Base-by-base conservation (phyloP, 2,888 invertebrate genomes). In the Cynaeus angustus region DNA sequence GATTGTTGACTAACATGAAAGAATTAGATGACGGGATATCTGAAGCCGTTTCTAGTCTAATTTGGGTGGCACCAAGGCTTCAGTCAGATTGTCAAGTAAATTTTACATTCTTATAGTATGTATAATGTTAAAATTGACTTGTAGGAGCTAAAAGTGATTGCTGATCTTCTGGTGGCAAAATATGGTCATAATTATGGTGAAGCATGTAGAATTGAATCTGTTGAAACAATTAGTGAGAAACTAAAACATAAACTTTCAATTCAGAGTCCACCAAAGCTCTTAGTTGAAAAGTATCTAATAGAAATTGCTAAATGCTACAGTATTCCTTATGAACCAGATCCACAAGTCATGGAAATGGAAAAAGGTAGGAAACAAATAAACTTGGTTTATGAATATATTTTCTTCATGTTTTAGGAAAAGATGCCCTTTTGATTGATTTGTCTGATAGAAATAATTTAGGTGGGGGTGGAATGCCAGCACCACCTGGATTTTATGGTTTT, bases 291-390 rank as follows among this genome's bases (percentile, higher is more conserved):
- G 82, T 96, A 92, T 87, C 89, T 99, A 77, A 94, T 98, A 79
- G 99, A 98, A 87, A 99, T 99, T 77, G 97, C 99, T 0, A 97
- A 94, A 84, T 95, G 94, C 79, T 98, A 96, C 83, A 94, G 97
- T 85, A 92, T 99, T 53, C 92, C 94, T 53, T 99, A 98, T 85
- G 95, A 95, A 74, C 98, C 99, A 0, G 99, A 99, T 88, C 94
- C 95, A 74, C 93, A 95, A 85, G 89, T 96, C 6, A 93, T 97
- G 92, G 89, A 91, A 74, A 93, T 93, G 75, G 94, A 93, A 70
- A 87, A 84, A 77, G 80, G 81, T 80, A 74, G 37, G 6, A 61
- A 58, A 8, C 45, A 13, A 55, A 14, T 21, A 4, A 21, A 4
- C 4, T 4, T 21, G 21, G 1, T 37, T 55, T 38, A 53, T 14